phyloP scores from a whole-genome alignment of 2,888 invertebrate species.

The Tryphoninae sp. region DNA sequence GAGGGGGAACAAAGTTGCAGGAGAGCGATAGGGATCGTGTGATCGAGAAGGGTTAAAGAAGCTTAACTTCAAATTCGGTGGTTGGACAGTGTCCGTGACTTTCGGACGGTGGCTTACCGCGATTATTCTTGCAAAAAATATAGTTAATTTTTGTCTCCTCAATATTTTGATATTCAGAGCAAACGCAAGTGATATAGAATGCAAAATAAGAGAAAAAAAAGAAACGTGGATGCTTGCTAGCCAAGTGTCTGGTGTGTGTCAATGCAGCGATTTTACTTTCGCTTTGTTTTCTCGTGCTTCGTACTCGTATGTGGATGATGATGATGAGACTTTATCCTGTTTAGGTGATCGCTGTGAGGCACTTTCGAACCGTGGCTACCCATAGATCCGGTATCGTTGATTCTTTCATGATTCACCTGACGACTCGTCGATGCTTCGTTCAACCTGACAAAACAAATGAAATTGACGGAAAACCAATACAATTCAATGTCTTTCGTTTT shows the following conservation, averaged over 20 bases:
- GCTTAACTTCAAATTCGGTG: slow-evolving; percentile 10
- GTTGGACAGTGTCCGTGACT: neutral
- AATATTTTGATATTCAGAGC: slow-evolving; percentile 9
- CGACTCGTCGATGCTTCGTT: slow-evolving; percentile 78
- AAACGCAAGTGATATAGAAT: slow-evolving; percentile 10
- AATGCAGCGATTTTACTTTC: slow-evolving; percentile 73
- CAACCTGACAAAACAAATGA: slow-evolving; percentile 73
- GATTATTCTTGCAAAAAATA: neutral
- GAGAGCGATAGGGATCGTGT: neutral
- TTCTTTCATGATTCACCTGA: slow-evolving; percentile 72
- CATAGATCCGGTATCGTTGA: slow-evolving; percentile 69
- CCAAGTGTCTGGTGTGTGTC: slow-evolving; percentile 37
- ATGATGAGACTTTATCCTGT: slow-evolving; percentile 75
- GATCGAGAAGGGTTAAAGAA: neutral
- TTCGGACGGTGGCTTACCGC: neutral
- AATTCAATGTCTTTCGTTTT: neutral
- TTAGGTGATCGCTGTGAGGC: slow-evolving; percentile 71
- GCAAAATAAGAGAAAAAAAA: slow-evolving; percentile 31
- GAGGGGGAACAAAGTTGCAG: neutral
- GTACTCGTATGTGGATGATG: slow-evolving; percentile 75
- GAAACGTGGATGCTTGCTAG: slow-evolving; percentile 49
- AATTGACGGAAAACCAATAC: slow-evolving; percentile 50
- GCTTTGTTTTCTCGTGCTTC: slow-evolving; percentile 79
- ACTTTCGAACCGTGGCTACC: slow-evolving; percentile 72
- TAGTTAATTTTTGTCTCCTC: slow-evolving; percentile 31